These are phyloP conservation scores for Galeruca laticollis DNA, from an alignment of 2,888 invertebrate genomes.

Conservation along the genomic window DNA sequence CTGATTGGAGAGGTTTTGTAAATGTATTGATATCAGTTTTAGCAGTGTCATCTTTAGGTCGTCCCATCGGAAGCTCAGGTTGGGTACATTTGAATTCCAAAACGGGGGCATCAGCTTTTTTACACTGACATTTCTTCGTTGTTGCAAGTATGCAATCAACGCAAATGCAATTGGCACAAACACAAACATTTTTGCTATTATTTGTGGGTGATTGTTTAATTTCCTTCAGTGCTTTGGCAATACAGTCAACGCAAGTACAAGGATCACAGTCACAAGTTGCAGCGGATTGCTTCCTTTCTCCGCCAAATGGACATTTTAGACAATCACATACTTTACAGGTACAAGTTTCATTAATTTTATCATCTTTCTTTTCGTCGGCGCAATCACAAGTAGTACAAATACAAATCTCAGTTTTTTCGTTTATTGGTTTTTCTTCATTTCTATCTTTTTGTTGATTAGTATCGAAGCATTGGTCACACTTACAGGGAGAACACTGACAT, in stretches of 20 bases:
- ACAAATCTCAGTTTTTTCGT: neutral
- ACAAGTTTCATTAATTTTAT: neutral
- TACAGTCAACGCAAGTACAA: slow-evolving; percentile 14
- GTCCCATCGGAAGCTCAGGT: neutral
- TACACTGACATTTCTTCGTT: neutral
- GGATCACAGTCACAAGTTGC: neutral
- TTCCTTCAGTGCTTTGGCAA: neutral
- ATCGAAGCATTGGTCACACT: neutral
- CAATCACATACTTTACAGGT: neutral
- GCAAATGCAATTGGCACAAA: neutral
- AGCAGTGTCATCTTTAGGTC: neutral
- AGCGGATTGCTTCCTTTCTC: neutral
- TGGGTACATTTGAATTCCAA: slow-evolving; percentile 9
- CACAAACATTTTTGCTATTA: neutral
- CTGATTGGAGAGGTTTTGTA: neutral
- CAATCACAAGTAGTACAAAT: slow-evolving; percentile 9
- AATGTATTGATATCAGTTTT: neutral
- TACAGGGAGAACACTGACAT: neutral
- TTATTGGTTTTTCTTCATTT: neutral
- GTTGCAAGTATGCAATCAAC: slow-evolving; percentile 3
- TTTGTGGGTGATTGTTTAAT: neutral
- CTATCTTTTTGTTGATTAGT: neutral
- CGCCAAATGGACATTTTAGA: neutral
- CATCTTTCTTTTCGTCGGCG: neutral
- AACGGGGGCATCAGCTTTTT: neutral